Evolutionary conservation across 2,888 invertebrate genomes (phyloP).

Genomic region (Nephrotoma appendiculata): DNA sequence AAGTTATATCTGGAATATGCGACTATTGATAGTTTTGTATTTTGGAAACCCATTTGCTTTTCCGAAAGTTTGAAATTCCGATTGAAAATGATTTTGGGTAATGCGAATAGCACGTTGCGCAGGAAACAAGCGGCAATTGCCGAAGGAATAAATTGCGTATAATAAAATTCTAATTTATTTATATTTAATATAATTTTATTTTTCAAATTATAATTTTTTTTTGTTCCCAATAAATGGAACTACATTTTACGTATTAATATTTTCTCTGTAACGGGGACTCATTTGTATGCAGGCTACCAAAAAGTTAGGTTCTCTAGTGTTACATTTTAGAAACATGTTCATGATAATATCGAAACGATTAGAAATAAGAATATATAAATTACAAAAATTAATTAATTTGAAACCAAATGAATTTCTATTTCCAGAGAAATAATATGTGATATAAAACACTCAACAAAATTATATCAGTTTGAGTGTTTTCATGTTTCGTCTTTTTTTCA

Average conservation of each 20-base stretch:
- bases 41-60: too few relatives aligned
- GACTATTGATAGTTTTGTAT: too few relatives aligned
- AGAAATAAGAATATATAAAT: not conserved
- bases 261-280: constrained; percentile 29
- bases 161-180: not conserved
- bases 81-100: too few relatives aligned
- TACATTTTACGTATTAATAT: not conserved
- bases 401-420: constrained; percentile 2
- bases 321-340: not conserved
- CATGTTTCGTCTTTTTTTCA: not conserved
- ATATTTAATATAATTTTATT: not conserved
- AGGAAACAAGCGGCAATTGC: not conserved
- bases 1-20: too few relatives aligned
- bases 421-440: not conserved
- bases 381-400: not conserved
- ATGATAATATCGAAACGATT: not conserved
- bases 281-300: constrained; percentile 13
- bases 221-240: not conserved
- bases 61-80: too few relatives aligned
- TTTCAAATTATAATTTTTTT: not conserved
- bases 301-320: too few relatives aligned
- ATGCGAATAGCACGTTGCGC: too few relatives aligned
- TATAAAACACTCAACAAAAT: not conserved
- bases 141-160: not conserved
- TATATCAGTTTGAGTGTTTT: not conserved